Base-by-base conservation (phyloP, 2,888 invertebrate genomes). In the Tinea trinotella region DNA sequence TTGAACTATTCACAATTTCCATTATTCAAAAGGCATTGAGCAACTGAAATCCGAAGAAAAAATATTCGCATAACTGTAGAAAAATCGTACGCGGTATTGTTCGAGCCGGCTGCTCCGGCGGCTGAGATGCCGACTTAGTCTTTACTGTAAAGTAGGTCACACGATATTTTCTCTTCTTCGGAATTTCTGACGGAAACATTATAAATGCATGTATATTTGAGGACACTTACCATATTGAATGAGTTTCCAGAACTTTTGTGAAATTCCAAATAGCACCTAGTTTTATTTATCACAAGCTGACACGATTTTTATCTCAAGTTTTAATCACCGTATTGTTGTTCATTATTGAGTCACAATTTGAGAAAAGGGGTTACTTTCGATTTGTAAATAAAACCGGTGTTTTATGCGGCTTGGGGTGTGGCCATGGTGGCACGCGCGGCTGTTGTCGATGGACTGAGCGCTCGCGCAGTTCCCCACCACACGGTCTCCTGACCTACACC, bases 401-500 rank as follows among this genome's bases (percentile, higher is more conserved):
- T 56, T 67, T 61, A 67, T 63, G 60, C 63, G 59, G 63, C 62
- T 62, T 63, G 64, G 61, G 61, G 64, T 58, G 63, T 64, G 65
- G 64, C 73, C 82, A 82, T 81, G 68, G 68, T 71, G 69, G 66
- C 67, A 66, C 66, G 64, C 74, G 70, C 73, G 75, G 64, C 71
- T 64, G 65, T 66, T 64, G 74, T 62, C 69, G 22, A 64, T 70
- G 71, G 65, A 81, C 78, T 82, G 78, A 20, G 64, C 60, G 65
- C 61, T 58, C 64, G 59, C 65, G 63, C 57, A 60, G 60, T 66
- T n/a, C 65, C 22, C 74, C 75, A 77, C 77, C 64, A 76, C 71
- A 67, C 63, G 60, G 61, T 65, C 69, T 63, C 69, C 71, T 79
- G 84, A 83, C 83, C 82, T 79, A 83, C 80, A 82, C 77, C 76